Evolutionary conservation across 2,113 vertebrate genomes (phyloP).

Genomic region (Athene cunicularia): DNA sequence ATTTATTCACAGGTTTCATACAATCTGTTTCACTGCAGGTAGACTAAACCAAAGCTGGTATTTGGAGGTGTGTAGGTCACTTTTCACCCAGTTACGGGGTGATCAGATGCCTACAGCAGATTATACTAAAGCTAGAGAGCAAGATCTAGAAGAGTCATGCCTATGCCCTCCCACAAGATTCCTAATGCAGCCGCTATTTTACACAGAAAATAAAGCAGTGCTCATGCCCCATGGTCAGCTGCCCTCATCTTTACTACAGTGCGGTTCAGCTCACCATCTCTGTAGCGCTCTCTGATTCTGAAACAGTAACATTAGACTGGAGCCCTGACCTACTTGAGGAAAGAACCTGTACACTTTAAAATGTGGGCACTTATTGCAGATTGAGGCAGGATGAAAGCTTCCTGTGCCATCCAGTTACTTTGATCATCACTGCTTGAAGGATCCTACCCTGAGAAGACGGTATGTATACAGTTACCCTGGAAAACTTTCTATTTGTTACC

Average conservation of each 20-base stretch:
- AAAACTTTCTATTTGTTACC: no score
- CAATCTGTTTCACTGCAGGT: not conserved
- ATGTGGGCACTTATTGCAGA: accelerated
- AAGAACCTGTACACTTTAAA: not conserved
- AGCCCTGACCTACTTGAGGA: not conserved
- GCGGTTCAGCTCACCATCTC: accelerated
- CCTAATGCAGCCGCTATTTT: accelerated
- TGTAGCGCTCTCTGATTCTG: accelerated
- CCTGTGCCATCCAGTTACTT: not conserved
- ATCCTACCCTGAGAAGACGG: not conserved
- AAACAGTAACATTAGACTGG: accelerated
- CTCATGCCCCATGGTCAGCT: accelerated
- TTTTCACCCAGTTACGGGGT: not conserved
- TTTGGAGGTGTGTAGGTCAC: accelerated
- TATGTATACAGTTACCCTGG: not conserved
- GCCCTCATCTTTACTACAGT: not conserved
- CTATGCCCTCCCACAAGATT: not conserved
- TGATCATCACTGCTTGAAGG: accelerated
- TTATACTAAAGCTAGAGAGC: accelerated
- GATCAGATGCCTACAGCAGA: not conserved
- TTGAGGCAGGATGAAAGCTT: accelerated
- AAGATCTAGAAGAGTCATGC: accelerated
- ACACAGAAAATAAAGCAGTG: accelerated
- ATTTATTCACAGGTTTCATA: accelerated
- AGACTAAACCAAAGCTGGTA: not conserved